Evolutionary conservation across 2,113 vertebrate species (phyloP).

Genomic region (Mesocricetus auratus): DNA sequence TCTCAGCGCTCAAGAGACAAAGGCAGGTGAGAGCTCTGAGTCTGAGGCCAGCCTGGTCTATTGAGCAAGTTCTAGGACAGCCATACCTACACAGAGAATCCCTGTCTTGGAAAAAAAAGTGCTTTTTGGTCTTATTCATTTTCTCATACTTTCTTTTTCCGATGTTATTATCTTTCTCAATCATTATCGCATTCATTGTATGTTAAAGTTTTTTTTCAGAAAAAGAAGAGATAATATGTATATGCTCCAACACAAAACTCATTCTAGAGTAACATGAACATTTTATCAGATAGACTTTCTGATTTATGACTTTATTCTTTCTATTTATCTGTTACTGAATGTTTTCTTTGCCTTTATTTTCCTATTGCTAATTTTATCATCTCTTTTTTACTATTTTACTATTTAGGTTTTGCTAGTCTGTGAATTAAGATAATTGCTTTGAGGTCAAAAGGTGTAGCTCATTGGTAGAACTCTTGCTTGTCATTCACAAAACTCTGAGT

Average conservation of each 20-base stretch:
- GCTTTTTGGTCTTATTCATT: background rate
- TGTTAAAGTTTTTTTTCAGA: background rate
- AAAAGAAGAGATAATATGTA: slow-evolving; percentile 29
- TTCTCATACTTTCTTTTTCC: slow-evolving; percentile 31
- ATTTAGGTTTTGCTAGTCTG: background rate
- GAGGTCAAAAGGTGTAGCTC: background rate
- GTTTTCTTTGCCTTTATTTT: background rate
- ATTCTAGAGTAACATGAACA: background rate
- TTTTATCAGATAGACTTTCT: background rate
- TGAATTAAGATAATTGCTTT: background rate
- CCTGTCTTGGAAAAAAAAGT: background rate
- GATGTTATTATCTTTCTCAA: background rate
- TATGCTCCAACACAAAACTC: slow-evolving; percentile 15
- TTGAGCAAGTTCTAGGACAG: background rate
- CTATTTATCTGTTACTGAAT: background rate
- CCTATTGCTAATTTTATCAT: background rate
- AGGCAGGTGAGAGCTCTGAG: background rate
- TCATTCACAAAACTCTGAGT: background rate
- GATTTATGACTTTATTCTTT: background rate
- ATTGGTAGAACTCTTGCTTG: background rate
- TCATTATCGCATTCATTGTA: background rate
- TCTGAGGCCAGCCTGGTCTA: background rate
- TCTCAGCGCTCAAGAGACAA: background rate
- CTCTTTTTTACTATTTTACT: background rate
- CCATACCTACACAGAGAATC: background rate